phyloP scores from a whole-genome alignment of 2,113 vertebrate genomes.

The Mustelus asterias region DNA sequence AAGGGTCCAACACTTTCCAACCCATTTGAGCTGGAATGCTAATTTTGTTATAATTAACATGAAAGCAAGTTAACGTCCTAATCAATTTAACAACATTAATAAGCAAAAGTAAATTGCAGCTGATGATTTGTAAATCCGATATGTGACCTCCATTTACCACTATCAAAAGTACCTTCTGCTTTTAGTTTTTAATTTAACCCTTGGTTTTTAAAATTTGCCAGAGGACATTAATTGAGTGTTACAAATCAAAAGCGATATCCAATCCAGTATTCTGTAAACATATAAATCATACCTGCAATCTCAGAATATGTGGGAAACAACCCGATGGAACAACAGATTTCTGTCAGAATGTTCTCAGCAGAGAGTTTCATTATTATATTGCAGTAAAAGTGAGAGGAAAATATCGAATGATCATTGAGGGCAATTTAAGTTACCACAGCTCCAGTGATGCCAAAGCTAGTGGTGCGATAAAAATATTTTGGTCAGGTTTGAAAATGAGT shows the following conservation, averaged over 20 bases:
- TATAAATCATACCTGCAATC: background rate
- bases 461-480: background rate
- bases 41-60: conserved; percentile 17
- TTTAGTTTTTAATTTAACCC: background rate
- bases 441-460: background rate
- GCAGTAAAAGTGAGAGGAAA: background rate
- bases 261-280: background rate
- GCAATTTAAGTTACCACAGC: background rate
- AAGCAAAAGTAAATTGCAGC: background rate
- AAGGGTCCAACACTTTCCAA: conserved; percentile 11
- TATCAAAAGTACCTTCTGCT: background rate
- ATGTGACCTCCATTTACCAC: background rate
- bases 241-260: background rate
- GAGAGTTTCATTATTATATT: background rate
- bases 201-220: background rate
- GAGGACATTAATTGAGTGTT: background rate
- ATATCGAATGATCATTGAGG: background rate
- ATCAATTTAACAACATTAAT: conserved; percentile 15
- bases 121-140: background rate
- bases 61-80: conserved; percentile 16
- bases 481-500: background rate
- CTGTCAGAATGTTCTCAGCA: background rate
- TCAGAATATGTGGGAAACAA: background rate
- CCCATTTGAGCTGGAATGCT: background rate
- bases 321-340: background rate